Evolutionary conservation across 2,888 invertebrate species (phyloP).

Genomic region (Escarpia spicata): DNA sequence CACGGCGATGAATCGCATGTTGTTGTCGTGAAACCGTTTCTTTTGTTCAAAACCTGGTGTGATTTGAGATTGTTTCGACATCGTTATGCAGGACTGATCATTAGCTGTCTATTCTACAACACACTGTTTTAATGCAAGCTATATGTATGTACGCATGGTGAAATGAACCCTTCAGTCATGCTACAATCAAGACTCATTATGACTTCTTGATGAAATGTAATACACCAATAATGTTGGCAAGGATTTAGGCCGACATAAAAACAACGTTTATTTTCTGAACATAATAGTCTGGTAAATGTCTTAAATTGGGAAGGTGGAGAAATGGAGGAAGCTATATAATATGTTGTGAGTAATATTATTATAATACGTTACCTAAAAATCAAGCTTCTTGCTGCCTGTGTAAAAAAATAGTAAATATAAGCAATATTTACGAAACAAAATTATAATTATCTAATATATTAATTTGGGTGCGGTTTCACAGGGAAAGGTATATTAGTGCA

Average conservation of each 20-base stretch:
- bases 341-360: background rate
- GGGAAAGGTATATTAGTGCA: background rate
- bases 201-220: background rate
- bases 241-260: too few species aligned
- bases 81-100: background rate
- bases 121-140: background rate
- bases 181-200: background rate
- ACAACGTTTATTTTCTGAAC: background rate
- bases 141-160: background rate
- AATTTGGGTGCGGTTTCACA: background rate
- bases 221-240: background rate
- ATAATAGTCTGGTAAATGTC: background rate
- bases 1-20: background rate
- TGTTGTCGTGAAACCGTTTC: background rate
- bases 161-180: background rate
- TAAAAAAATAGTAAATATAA: background rate
- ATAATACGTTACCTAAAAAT: background rate
- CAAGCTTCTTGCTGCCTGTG: background rate
- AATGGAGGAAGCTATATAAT: background rate
- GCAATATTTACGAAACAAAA: background rate
- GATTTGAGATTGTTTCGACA: background rate
- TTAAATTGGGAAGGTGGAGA: background rate
- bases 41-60: background rate
- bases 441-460: background rate
- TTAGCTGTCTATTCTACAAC: background rate